These are phyloP conservation scores for Pecten maximus DNA, from an alignment of 2,888 invertebrate genomes.

Conservation along the genomic window DNA sequence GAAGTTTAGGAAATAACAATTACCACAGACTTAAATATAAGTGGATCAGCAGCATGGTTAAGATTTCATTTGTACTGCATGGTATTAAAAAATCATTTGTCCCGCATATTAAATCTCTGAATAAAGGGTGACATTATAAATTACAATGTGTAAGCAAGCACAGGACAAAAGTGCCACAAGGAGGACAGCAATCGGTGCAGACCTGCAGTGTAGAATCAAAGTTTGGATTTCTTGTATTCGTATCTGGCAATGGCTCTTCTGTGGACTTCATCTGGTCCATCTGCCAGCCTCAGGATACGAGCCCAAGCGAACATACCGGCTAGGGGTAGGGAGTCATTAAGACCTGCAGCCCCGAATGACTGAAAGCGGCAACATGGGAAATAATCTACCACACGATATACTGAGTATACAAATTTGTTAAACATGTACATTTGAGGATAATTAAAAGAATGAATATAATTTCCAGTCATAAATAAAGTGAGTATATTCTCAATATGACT, in stretches of 20 bases:
- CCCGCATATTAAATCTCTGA: too few relatives aligned
- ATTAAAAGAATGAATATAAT: too few relatives aligned
- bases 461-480: too few relatives aligned
- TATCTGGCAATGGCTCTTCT: conserved; percentile 73
- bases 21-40: too few relatives aligned
- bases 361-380: conserved; percentile 58
- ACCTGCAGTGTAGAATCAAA: neutral
- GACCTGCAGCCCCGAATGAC: conserved; percentile 81
- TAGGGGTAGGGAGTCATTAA: conserved; percentile 81
- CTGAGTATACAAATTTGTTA: neutral
- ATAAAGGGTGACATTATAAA: too few relatives aligned
- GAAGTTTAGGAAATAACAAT: too few relatives aligned
- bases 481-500: too few relatives aligned
- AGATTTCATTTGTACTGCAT: too few relatives aligned
- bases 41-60: too few relatives aligned
- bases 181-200: neutral
- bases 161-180: neutral
- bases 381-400: neutral
- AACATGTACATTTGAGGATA: neutral
- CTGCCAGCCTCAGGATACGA: conserved; percentile 82
- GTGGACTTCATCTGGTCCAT: conserved; percentile 84
- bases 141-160: neutral
- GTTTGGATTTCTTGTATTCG: conserved; percentile 65
- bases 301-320: conserved; percentile 81
- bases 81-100: too few relatives aligned